Evolutionary conservation across 2,888 invertebrate genomes (phyloP), one percentile per base, ranked within the genome.

Genomic region (Unio delphinus): DNA sequence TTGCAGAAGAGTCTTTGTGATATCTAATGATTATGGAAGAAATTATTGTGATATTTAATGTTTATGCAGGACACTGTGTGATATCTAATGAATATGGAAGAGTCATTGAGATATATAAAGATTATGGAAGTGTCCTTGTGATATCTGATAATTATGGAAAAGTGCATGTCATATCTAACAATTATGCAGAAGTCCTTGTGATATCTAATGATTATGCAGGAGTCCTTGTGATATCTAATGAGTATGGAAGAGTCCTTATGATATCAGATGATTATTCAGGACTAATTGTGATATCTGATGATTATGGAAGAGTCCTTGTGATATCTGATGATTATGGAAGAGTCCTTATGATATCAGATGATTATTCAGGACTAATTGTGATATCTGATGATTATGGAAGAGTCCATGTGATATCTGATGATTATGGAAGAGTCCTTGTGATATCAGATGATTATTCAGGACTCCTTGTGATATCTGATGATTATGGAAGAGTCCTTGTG

Each of bases 401-500:
- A 57, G 28, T 61, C 23, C 58, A 55, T 65, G 85, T 87, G 34
- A 80, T 82, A 63, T 79, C n/a, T n/a, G n/a, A n/a, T n/a, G n/a
- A n/a, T n/a, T n/a, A n/a, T n/a, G n/a, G n/a, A n/a, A n/a, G n/a
- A n/a, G n/a, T n/a, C n/a, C n/a, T n/a, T n/a, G n/a, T n/a, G n/a
- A n/a, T n/a, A n/a, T n/a, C n/a, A n/a, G n/a, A n/a, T n/a, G n/a
- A n/a, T n/a, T n/a, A n/a, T n/a, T n/a, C n/a, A n/a, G n/a, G n/a
- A n/a, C n/a, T n/a, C n/a, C n/a, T n/a, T n/a, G n/a, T n/a, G n/a
- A n/a, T n/a, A n/a, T n/a, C n/a, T n/a, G n/a, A n/a, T n/a, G n/a
- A n/a, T n/a, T n/a, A n/a, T 83, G 23, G 84, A 82, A 3, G 84
- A 80, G 23, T 68, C 95, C 92, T 56, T 81, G 73, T 3, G 85